Conservation (phyloP, 1,140 invertebrate genomes). For the Apis mellifera region DNA sequence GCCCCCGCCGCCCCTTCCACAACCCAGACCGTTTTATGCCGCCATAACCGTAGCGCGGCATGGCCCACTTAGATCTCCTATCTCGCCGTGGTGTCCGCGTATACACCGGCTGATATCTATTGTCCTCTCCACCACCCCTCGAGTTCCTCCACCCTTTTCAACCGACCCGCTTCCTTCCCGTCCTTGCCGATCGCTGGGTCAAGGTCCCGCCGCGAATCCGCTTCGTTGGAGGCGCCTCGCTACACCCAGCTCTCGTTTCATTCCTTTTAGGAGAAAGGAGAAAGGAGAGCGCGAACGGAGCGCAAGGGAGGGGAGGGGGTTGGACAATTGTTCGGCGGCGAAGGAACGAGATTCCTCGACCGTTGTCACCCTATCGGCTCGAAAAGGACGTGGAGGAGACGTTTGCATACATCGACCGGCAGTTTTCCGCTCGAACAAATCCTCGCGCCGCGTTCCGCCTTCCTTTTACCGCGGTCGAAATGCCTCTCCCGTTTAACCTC, state of each 20-base stretch:
- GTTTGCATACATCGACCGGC: constrained; percentile 81
- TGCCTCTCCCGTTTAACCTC: constrained; percentile 20
- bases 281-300: too few species aligned
- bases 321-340: constrained; percentile 73
- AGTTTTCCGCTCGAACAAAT: constrained; percentile 81
- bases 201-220: constrained; percentile 32
- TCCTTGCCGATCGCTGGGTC: constrained; percentile 56
- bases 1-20: constrained; percentile 46
- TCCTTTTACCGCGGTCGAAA: neutral
- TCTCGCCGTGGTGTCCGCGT: constrained; percentile 69
- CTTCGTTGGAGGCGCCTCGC: neutral
- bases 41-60: constrained; percentile 80
- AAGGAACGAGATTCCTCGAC: constrained; percentile 50
- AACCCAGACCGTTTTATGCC: constrained; percentile 77
- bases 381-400: constrained; percentile 73
- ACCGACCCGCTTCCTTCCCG: constrained; percentile 53
- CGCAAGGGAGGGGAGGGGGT: neutral
- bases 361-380: constrained; percentile 81
- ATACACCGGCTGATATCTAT: constrained; percentile 75
- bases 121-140: constrained; percentile 69
- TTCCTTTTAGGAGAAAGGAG: too few species aligned
- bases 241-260: constrained; percentile 23
- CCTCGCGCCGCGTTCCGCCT: constrained; percentile 61
- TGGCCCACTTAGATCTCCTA: constrained; percentile 82
- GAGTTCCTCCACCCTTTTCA: constrained; percentile 48